Conservation (phyloP, 2,888 invertebrate species). For the Neelides folsomi region DNA sequence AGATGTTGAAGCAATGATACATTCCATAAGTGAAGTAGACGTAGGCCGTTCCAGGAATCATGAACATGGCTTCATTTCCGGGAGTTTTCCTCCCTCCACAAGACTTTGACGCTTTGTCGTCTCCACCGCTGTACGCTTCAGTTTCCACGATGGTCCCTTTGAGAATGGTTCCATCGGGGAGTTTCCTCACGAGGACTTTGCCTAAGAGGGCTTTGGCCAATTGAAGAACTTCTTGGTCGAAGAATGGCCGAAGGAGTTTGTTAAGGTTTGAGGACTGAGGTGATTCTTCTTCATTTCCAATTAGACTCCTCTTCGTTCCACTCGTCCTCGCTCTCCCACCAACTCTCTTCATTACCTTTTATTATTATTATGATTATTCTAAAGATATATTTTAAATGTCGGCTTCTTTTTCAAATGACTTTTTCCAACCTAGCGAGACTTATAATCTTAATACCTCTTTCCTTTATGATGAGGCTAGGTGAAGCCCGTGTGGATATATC, state of each 20-base stretch:
- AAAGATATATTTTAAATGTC: no score
- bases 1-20: conserved; percentile 61
- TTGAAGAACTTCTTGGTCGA: conserved; percentile 39
- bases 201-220: conserved; percentile 50
- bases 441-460: no score
- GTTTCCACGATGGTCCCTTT: conserved; percentile 58
- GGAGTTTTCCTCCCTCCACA: conserved; percentile 47
- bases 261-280: not conserved
- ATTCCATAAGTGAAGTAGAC: conserved; percentile 62
- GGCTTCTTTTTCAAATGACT: no score
- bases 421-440: no score
- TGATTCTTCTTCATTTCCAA: not conserved
- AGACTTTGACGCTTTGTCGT: conserved; percentile 55
- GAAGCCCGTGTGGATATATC: no score
- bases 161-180: conserved; percentile 43
- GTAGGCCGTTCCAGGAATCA: conserved; percentile 55
- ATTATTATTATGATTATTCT: not conserved
- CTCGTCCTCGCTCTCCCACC: not conserved
- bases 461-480: no score
- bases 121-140: conserved; percentile 54
- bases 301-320: no score
- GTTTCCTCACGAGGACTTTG: conserved; percentile 46
- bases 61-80: conserved; percentile 56
- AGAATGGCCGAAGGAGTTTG: conserved; percentile 36
- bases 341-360: conserved; percentile 4